A percentile compares a stretch with the other conserved stretches of the same genome.
Evolutionary conservation across 1,140 invertebrate genomes (phyloP).

Genomic region (Drosophila ercepeae): DNA sequence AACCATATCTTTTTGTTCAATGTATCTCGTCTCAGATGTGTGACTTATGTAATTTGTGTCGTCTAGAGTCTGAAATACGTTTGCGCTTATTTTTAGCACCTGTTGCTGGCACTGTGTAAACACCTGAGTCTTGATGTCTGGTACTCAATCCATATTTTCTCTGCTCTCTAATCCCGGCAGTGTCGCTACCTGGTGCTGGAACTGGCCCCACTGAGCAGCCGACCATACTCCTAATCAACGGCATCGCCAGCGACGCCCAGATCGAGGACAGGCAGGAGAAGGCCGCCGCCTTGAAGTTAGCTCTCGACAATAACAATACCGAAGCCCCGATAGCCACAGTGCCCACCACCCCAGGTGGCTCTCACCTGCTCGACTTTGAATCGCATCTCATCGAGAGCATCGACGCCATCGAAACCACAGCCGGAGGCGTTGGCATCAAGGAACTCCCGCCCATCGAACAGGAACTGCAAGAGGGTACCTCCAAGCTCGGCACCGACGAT

Average conservation of each 20-base stretch:
- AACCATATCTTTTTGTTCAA: constrained; percentile 9
- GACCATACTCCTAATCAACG: constrained; percentile 80
- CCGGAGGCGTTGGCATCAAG: constrained; percentile 71
- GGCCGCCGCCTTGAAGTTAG: constrained; percentile 47
- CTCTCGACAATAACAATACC: constrained; percentile 51
- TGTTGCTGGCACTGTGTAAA: constrained; percentile 55
- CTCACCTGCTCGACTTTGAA: constrained; percentile 76
- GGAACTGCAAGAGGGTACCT: constrained; percentile 69
- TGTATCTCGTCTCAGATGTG: constrained; percentile 22
- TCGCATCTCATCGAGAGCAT: constrained; percentile 81
- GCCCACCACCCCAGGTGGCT: constrained; percentile 62
- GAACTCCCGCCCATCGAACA: constrained; percentile 73
- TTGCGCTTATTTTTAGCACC: constrained; percentile 76
- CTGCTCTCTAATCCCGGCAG: constrained; percentile 18
- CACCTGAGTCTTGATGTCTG: constrained; percentile 25
- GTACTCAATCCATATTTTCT: constrained; percentile 7
- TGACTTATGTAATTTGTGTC: constrained; percentile 48
- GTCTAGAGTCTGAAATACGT: constrained; percentile 22
- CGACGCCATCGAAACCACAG: constrained; percentile 23
- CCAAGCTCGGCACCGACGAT: constrained; percentile 65
- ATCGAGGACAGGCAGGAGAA: constrained; percentile 38
- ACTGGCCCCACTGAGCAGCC: constrained; percentile 71
- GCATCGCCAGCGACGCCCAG: constrained; percentile 58
- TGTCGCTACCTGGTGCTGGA: constrained; percentile 83
- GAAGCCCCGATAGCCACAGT: constrained; percentile 20